Evolutionary conservation across 2,797 vertebrate genomes (phyloP).

Genomic region (Basileuterus tristriatus): DNA sequence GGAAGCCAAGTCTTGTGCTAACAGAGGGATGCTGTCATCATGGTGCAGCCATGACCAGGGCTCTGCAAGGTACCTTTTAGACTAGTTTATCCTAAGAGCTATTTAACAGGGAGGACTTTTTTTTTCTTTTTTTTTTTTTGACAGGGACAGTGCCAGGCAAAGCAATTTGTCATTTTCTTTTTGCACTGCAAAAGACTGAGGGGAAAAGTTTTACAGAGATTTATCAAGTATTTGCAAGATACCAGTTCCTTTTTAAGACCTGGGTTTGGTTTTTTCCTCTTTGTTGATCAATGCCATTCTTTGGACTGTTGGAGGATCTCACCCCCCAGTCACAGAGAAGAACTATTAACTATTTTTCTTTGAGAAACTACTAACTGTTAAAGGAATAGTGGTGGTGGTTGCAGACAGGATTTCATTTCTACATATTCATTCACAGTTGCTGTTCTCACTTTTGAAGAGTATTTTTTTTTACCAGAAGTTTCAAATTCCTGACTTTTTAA

Average conservation of each 20-base stretch:
- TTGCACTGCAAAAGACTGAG: background rate
- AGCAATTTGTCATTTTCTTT: background rate
- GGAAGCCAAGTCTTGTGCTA: background rate
- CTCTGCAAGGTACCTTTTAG: background rate
- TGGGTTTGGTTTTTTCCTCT: rapidly evolving
- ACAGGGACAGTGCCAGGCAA: background rate
- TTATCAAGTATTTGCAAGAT: background rate
- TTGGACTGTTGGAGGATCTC: background rate
- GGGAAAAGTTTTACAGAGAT: background rate
- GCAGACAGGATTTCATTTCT: constrained; percentile 1
- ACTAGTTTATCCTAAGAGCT: background rate
- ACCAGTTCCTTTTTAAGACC: background rate
- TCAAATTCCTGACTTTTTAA: constrained; percentile 17
- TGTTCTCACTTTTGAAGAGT: constrained; percentile 20
- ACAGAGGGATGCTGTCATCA: background rate
- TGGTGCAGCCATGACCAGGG: background rate
- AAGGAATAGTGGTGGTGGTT: background rate
- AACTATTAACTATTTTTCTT: background rate
- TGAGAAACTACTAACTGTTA: background rate
- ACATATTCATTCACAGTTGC: constrained; percentile 27
- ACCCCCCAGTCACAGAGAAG: background rate
- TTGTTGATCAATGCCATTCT: background rate
- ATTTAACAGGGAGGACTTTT: background rate
- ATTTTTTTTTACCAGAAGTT: constrained; percentile 33
- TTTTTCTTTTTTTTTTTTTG: background rate